Evolutionary conservation across 1,140 invertebrate species (phyloP), one percentile per base, ranked within the genome.

Genomic region (Calliphora vicina): DNA sequence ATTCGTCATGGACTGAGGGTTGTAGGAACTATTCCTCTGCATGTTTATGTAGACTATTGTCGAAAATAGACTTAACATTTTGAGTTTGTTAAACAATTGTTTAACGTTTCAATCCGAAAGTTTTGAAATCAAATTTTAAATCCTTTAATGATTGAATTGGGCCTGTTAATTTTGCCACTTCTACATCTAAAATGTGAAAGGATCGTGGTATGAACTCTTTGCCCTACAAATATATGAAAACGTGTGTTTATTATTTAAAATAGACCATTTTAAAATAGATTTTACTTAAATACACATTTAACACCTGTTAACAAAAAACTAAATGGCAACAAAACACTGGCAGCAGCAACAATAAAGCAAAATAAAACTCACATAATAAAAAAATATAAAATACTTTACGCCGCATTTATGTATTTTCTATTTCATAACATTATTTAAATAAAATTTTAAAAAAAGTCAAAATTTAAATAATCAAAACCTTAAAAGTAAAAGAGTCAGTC

Each of bases 391-490:
- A 67, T 12, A 67, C 6, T 25, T 23, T 23, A 23, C 6, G 23
- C 61, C n/a, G 61, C 61, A 23, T 67, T 67, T 25, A n/a, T n/a
- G n/a, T n/a, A 67, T 67, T 67, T 67, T 67, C 50, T 67, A 67
- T 67, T 67, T 67, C 61, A 67, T 67, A 67, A 67, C 61, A 67
- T 20, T 67, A 67, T 25, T 67, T 67, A 67, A 57, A 57, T 57
- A n/a, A 17, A n/a, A 57, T 17, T n/a, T 57, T 17, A 67, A 67
- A 67, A 9, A 67, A 67, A 67, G 25, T 23, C 4, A 25, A 2
- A 23, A 67, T 67, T 67, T 67, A 67, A 67, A 67, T 67, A 67
- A 67, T 67, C 61, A 67, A 67, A 67, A 67, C 61, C 61, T 25
- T 67, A 67, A 50, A 67, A 67, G 61, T 67, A 23, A 57, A 57